A percentile compares a stretch with the other conserved stretches of the same genome.
Evolutionary conservation across 2,888 invertebrate species (phyloP).

Genomic region (Coremacera marginata): DNA sequence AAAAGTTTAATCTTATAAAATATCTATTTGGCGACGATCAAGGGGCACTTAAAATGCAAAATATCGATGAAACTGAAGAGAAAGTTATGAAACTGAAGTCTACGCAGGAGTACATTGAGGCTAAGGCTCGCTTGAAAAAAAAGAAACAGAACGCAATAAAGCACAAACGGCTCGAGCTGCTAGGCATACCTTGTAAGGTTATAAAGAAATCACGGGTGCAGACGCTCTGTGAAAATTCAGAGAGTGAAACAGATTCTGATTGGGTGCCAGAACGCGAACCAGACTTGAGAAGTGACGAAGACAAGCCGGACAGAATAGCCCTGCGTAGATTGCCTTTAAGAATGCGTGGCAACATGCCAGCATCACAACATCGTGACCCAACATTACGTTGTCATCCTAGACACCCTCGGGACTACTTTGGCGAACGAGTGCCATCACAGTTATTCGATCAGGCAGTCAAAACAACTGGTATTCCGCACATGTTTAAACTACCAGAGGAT

Average conservation of each 20-base stretch:
- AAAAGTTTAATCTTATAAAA: conserved; percentile 66
- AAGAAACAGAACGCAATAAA: conserved; percentile 50
- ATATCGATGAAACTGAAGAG: conserved; percentile 43
- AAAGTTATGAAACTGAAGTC: conserved; percentile 49
- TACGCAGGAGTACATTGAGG: conserved; percentile 58
- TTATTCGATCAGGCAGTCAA: conserved; percentile 55
- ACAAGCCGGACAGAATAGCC: not conserved
- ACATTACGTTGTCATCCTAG: conserved; percentile 62
- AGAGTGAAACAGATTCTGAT: conserved; percentile 53
- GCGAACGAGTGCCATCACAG: conserved; percentile 55
- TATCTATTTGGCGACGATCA: conserved; percentile 55
- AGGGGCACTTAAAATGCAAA: conserved; percentile 13
- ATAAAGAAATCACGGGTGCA: conserved; percentile 51
- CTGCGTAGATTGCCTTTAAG: conserved; percentile 45
- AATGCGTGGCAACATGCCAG: conserved; percentile 64
- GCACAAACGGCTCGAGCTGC: conserved; percentile 54
- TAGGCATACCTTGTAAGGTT: conserved; percentile 58
- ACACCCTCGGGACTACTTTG: conserved; percentile 56
- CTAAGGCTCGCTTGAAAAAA: conserved; percentile 51
- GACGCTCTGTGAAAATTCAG: conserved; percentile 55
- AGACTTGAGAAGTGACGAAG: conserved; percentile 7
- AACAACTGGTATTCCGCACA: conserved; percentile 51
- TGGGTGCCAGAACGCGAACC: conserved; percentile 62
- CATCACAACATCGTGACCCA: conserved; percentile 61
- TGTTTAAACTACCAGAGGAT: conserved; percentile 56